Base-by-base conservation (phyloP, 2,113 vertebrate genomes). In the Toxotes chatareus region DNA sequence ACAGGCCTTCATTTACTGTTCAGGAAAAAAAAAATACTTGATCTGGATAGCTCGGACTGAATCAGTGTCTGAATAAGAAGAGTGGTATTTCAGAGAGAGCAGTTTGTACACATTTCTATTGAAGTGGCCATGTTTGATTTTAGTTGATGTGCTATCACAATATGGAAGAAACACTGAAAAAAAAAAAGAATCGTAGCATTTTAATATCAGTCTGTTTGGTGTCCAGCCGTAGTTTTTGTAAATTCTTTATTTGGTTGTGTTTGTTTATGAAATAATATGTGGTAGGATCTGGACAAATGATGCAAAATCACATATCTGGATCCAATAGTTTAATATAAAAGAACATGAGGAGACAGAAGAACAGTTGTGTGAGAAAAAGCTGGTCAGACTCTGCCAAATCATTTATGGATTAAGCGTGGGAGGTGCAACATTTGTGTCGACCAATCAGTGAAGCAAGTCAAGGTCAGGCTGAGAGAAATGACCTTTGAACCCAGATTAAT, bases 181-280 rank as follows among this genome's bases (percentile, higher is more conserved):
- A 76, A 68, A 67, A 88, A 80, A 88, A 36, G 78, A 91, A 89
- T 86, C 8, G 92, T 91, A 88, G 88, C 86, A 87, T 91, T 88
- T 89, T 78, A 90, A 87, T 90, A 89, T 93, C 86, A 87, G 83
- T 90, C 84, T 89, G 80, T 90, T 91, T 91, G 84, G 74, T 88
- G 92, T 94, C 88, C 88, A 87, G 90, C 82, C 12, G 90, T 93
- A 92, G 88, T 76, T 93, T 84, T 79, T 89, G 90, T 94, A 91
- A 93, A 91, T 84, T 87, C 78, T 89, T 92, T 79, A 69, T 89
- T 93, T 92, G 89, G 64, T 87, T 89, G 93, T 94, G 86, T 93
- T 89, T 83, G 89, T 90, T 89, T 89, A 56, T 82, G 83, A 82
- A 85, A 82, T 86, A 82, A 76, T 83, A 27, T 61, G 84, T 88